These are phyloP conservation scores for Colletes latitarsis DNA, from an alignment of 1,140 invertebrate species.

Conservation along the genomic window DNA sequence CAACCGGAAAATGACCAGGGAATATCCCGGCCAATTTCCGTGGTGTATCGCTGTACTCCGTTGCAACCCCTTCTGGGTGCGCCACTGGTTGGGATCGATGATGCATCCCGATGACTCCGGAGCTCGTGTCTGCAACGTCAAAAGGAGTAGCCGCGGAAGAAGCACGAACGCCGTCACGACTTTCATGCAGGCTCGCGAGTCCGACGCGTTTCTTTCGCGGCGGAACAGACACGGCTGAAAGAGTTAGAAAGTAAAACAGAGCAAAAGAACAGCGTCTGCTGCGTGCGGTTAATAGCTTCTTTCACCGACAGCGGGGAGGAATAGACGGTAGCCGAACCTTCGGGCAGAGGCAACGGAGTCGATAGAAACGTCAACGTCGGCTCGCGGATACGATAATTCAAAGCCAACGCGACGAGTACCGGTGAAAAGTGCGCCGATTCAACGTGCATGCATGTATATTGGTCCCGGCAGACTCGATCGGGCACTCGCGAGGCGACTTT, in stretches of 20 bases:
- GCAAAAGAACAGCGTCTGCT: conserved; percentile 35
- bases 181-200: conserved; percentile 7
- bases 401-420: background rate
- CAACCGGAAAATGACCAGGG: no score
- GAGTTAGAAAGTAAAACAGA: conserved; percentile 46
- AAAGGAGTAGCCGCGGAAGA: background rate
- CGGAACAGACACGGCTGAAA: conserved; percentile 26
- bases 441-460: background rate
- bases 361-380: conserved; percentile 37
- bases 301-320: conserved; percentile 13
- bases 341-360: background rate
- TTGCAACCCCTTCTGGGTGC: no score
- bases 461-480: background rate
- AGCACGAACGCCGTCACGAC: conserved; percentile 23
- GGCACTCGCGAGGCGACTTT: conserved; percentile 9
- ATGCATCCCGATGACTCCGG: conserved; percentile 2
- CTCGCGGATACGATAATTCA: conserved; percentile 8
- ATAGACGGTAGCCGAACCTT: background rate
- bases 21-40: no score
- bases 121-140: background rate
- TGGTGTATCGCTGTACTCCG: no score
- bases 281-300: conserved; percentile 46
- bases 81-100: background rate
- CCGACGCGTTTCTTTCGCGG: background rate
- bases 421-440: background rate